Base-by-base conservation (phyloP, 2,113 vertebrate genomes). In the Gobiocypris rarus region DNA sequence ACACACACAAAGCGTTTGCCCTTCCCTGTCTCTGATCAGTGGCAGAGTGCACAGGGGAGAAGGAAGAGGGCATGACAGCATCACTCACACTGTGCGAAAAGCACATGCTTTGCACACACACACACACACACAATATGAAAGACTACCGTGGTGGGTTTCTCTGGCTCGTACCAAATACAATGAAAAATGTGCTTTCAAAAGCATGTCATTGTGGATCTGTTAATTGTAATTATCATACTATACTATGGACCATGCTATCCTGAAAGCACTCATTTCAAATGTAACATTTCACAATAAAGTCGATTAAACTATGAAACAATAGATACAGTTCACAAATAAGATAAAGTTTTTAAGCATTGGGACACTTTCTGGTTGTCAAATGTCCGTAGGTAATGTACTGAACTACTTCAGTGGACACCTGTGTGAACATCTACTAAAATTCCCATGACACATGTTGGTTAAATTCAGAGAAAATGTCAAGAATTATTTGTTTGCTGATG, bases 1-100 rank as follows among this genome's bases (percentile, higher is more conserved):
- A 78, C 17, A 59, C 45, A 86, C 78, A 58, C n/a, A 73, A 54
- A 84, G 19, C 4, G 41, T 86, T 86, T 85, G 84, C 85, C 88
- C 89, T 90, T 88, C 74, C 28, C 87, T 87, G 87, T 88, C 87
- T 83, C 52, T 86, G 84, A 88, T 84, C 52, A 56, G 87, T 61
- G 82, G 50, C 84, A 82, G 84, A 74, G 84, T 83, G 87, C 87
- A 83, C 84, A 38, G 28, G 87, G 87, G 84, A 88, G 76, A 81
- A 86, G 34, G 65, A 84, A 74, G 76, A 84, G 87, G 87, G 87
- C 84, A 88, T 83, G 81, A 88, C 87, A 82, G 77, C 84, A 86
- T 88, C 87, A 88, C 84, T 88, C 87, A 87, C 58, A 83, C 22
- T 50, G n/a, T 56, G 45, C 28, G 26, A 43, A 79, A 75, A 22